Evolutionary conservation across 1,140 invertebrate species (phyloP), one percentile per base, ranked within the genome.

Genomic region (Diachasmimorpha longicaudata): DNA sequence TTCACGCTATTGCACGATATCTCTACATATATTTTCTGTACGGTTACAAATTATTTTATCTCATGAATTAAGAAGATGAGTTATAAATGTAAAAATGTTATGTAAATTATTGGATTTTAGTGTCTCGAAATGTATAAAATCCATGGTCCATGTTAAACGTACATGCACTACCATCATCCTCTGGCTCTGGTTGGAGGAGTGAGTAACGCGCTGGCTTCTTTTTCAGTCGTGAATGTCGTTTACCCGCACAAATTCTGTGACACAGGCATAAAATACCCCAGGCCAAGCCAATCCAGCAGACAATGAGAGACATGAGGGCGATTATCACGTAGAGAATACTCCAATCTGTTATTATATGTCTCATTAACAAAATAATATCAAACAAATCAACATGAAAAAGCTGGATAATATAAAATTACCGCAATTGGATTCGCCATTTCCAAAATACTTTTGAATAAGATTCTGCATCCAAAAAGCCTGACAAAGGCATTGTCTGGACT

Each of bases 401-500:
- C 2, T 31, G 31, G 2, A 31, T 31, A 31, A 3, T n/a, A 25
- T 71, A 70, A 36, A 87, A 92, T 91, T 88, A 94, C 94, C 94
- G 87, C 95, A 96, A 87, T 96, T 95, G 4, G 92, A 92, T 80
- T 95, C 92, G 39, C 91, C 91, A 81, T 92, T 90, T 75, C 91
- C 89, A 85, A 93, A 90, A 85, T 92, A 89, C 76, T 90, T 90
- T 78, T 92, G 88, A 84, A 95, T 89, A 68, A 93, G 86, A 86
- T 94, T 93, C 83, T 96, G 93, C 96, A 98, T 98, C 97, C 97
- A 99, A 90, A 98, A 98, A 36, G 96, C 94, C 88, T 98, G 96
- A 89, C 97, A 99, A 67, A 95, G 90, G 83, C 97, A 99, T 69
- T 93, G 91, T 82, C 96, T 91, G 10, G 94, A 94, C 78, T 93